Percentiles rank a stretch among this genome's conserved stretches.
Evolutionary conservation across 2,113 vertebrate genomes (phyloP).

Genomic region (Cacatua alba): DNA sequence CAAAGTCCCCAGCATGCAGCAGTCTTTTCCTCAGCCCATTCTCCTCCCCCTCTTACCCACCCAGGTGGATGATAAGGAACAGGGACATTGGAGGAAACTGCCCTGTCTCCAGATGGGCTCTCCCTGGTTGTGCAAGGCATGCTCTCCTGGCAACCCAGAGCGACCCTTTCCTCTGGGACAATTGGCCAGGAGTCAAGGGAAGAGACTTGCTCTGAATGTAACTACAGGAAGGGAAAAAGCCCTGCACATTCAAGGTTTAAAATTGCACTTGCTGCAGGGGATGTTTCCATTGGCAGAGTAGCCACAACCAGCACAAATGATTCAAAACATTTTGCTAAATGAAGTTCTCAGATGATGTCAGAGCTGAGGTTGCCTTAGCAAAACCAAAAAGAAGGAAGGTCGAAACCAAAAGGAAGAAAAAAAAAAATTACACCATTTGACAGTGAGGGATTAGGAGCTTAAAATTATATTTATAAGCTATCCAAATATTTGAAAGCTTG

Average conservation of each 20-base stretch:
- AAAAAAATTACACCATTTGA: neutral
- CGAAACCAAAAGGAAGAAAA: neutral
- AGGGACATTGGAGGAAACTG: neutral
- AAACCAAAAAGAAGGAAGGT: slow-evolving; percentile 11
- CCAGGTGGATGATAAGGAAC: neutral
- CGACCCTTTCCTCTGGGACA: neutral
- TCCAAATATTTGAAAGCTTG: slow-evolving; percentile 56
- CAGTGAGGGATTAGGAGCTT: slow-evolving; percentile 48
- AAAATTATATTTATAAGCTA: slow-evolving; percentile 52
- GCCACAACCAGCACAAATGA: neutral
- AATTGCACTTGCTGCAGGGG: slow-evolving; percentile 35
- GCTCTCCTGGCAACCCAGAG: neutral
- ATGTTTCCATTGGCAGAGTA: slow-evolving; percentile 43
- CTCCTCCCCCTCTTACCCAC: neutral
- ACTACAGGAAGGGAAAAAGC: neutral
- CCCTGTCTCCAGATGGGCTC: neutral
- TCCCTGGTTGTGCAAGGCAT: neutral
- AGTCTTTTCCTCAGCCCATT: neutral
- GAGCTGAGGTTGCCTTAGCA: slow-evolving; percentile 10
- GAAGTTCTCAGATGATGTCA: slow-evolving; percentile 58
- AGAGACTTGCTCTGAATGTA: neutral
- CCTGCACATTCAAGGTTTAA: neutral
- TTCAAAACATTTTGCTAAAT: slow-evolving; percentile 51
- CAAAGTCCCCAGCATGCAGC: neutral
- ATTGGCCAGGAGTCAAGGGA: neutral